Conservation (phyloP, 1,140 invertebrate species). For the Euura lappo region DNA sequence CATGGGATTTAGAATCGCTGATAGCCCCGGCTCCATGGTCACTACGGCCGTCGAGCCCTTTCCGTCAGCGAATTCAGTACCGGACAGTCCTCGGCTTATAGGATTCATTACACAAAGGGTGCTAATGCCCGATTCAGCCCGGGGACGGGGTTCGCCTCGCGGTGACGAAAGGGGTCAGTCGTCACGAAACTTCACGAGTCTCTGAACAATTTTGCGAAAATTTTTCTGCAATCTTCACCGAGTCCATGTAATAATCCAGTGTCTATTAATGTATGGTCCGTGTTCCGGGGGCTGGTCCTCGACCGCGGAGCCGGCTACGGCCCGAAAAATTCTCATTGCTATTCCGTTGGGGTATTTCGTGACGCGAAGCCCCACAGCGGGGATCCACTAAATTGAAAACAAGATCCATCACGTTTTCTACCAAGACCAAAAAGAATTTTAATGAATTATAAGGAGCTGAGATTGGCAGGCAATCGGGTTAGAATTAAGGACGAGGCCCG, state of each 20-base stretch:
- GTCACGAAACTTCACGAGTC: background rate
- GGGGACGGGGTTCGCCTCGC: background rate
- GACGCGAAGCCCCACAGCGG: slow-evolving; percentile 47
- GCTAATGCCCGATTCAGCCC: slow-evolving; percentile 50
- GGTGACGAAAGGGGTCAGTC: slow-evolving; percentile 8
- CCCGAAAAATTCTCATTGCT: slow-evolving; percentile 50
- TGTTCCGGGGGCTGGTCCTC: background rate
- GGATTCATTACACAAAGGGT: slow-evolving; percentile 58
- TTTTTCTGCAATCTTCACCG: background rate
- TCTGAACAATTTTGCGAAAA: background rate
- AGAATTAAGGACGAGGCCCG: slow-evolving; percentile 43
- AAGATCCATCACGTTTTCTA: slow-evolving; percentile 60
- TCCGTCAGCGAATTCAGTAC: slow-evolving; percentile 32
- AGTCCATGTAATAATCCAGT: background rate
- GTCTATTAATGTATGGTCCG: too few species aligned
- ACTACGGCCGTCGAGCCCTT: slow-evolving; percentile 23
- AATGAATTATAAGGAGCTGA: slow-evolving; percentile 58
- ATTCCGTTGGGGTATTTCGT: slow-evolving; percentile 45
- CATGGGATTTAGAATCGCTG: background rate
- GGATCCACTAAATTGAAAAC: slow-evolving; percentile 59
- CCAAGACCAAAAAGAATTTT: slow-evolving; percentile 56
- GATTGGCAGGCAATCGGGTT: slow-evolving; percentile 51
- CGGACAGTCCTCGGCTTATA: slow-evolving; percentile 48
- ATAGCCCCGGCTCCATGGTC: background rate
- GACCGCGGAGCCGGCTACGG: slow-evolving; percentile 34